Base-by-base conservation (phyloP, 2,113 vertebrate genomes). In the Saimiri boliviensis region DNA sequence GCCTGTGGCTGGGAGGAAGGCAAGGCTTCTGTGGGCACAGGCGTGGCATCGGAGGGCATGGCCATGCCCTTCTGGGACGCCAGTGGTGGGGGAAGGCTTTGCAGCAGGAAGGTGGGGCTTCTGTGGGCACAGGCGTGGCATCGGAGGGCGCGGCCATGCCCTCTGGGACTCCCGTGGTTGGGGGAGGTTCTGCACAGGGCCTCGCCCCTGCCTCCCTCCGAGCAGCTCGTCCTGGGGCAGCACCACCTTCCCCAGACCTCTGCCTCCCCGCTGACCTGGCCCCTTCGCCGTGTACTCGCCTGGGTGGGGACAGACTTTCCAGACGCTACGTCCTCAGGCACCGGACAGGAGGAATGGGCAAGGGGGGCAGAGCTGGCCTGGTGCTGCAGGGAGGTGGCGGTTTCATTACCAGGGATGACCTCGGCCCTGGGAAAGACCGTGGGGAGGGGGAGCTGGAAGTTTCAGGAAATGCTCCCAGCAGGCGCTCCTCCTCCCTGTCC, bases 31-130 rank as follows among this genome's bases (percentile, higher is more conserved):
- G 49, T 3, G 82, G 17, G 74, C 14, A 32, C 74, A 47, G 27
- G 25, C 2, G 4, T 8, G 27, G 32, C 49, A 2, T 17, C 2
- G 6, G 83, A 60, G 37, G 20, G 25, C 0, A 1, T 5, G 47
- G 4, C 0, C 45, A 25, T 6, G 54, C 32, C 68, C 37, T 68
- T 6, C 63, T 20, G 10, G 27, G 68, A 71, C 12, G 12, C 40
- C 77, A 3, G 0, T 45, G 13, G 13, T 68, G 14, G 32, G 40
- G 40, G 27, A 30, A 45, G 49, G 0, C 3, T 58, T 42, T 16
- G 35, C 11, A 20, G 45, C 8, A 47, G 9, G 45, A 47, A 47
- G 45, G 45, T 1, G 9, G 45, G 45, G 45, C 16, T 49, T n/a
- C 70, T 42, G n/a, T 3, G 82, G 12, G 74, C 27, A 32, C 74